Base-by-base conservation (phyloP, 1,140 invertebrate genomes). In the Gonioctena quinquepunctata region DNA sequence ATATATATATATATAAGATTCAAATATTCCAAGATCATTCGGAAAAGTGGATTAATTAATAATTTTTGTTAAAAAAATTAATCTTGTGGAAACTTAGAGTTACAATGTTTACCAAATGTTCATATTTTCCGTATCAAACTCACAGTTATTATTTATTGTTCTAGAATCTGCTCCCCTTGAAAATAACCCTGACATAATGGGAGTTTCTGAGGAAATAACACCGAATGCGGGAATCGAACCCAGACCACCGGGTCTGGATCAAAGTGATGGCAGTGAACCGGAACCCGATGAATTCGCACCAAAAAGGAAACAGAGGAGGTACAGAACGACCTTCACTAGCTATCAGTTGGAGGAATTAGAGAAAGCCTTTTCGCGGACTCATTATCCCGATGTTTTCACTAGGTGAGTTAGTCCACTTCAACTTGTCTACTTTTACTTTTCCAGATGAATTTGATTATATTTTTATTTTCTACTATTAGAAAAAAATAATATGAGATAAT, bases 331-430 rank as follows among this genome's bases (percentile, higher is more conserved):
- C 33, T 97, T 97, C 84, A 97, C 95, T 5, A 96, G 94, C 78
- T 96, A 95, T 81, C 96, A 98, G 84, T 85, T 99, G 63, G 96
- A 98, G 81, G 97, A 99, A 84, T 85, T 99, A 69, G 97, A 99
- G 83, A 98, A 98, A 83, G 96, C 96, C 0, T 99, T 99, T 84
- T 93, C 95, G 0, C 90, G 96, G 77, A 98, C 96, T 3, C 97
- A 99, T 85, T 99, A 98, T 85, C 97, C 97, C 18, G 97, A 99
- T 85, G 96, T 99, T 0, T 99, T 98, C 85, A 98, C 96, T 21
- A 93, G 96, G 93, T 98, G 87, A 85, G 87, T 81, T n/a, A n/a
- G n/a, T n/a, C n/a, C n/a, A n/a, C n/a, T n/a, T n/a, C n/a, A n/a
- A n/a, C n/a, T n/a, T n/a, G n/a, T n/a, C n/a, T n/a, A n/a, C n/a